phyloP scores from a whole-genome alignment of 2,888 invertebrate genomes.

The Euplagia quadripunctaria region DNA sequence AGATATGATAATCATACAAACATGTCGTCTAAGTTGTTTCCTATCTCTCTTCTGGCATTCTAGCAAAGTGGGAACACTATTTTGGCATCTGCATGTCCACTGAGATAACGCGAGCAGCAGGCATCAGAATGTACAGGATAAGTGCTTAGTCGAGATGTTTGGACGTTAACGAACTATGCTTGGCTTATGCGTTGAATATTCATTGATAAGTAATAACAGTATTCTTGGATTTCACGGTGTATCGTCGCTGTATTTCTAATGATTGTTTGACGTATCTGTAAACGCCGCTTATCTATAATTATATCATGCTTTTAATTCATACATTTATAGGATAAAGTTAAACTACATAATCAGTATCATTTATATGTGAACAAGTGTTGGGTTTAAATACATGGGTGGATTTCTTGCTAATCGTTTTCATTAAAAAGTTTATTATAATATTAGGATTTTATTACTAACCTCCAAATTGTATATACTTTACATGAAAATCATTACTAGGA shows the following conservation, averaged over 20 bases:
- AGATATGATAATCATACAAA: constrained; percentile 21
- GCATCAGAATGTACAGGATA: constrained; percentile 56
- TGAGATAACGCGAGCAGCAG: constrained; percentile 57
- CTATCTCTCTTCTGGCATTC: constrained; percentile 6
- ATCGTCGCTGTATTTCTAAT: not conserved
- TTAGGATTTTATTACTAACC: too few relatives aligned
- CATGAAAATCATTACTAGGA: too few relatives aligned
- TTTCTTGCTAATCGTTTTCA: not conserved
- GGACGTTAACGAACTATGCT: constrained; percentile 51
- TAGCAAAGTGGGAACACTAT: constrained; percentile 27
- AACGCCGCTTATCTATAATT: too few relatives aligned
- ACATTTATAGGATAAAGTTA: too few relatives aligned
- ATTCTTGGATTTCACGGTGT: not conserved
- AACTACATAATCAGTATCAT: too few relatives aligned
- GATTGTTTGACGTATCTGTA: not conserved
- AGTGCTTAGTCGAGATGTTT: constrained; percentile 54
- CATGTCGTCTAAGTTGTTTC: not conserved
- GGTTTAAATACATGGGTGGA: not conserved
- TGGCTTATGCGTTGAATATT: constrained; percentile 51
- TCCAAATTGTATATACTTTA: too few relatives aligned
- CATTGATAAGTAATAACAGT: constrained; percentile 21
- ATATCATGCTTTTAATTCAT: too few relatives aligned
- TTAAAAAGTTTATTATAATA: not conserved
- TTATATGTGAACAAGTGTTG: not conserved
- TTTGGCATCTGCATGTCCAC: constrained; percentile 56